A percentile compares a stretch with the other conserved stretches of the same genome.
phyloP scores from a whole-genome alignment of 2,888 invertebrate species.

The Trachelus troglodyta region DNA sequence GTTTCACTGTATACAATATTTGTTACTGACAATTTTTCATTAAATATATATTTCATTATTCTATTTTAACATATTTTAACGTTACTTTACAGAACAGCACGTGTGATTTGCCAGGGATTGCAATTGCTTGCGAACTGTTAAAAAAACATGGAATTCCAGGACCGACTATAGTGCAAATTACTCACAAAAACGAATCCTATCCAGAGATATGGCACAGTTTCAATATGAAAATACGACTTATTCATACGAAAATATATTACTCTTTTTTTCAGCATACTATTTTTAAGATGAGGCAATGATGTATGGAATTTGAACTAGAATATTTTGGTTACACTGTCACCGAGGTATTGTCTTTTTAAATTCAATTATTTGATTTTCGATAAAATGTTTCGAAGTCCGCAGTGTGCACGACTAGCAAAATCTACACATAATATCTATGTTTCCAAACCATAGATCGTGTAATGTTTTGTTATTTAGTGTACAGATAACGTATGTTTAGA shows the following conservation, averaged over 20 bases:
- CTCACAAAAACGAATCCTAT: neutral
- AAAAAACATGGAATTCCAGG: too few species aligned
- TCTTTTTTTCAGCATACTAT: neutral
- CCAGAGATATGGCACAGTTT: too few species aligned
- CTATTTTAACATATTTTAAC: too few species aligned
- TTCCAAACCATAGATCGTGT: neutral
- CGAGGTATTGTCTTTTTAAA: neutral
- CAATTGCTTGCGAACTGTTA: too few species aligned
- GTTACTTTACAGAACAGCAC: too few species aligned
- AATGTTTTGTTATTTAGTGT: neutral
- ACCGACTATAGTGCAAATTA: neutral
- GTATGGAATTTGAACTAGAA: neutral
- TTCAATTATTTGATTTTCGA: neutral
- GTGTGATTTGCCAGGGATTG: too few species aligned
- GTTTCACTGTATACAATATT: too few species aligned
- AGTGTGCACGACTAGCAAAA: neutral
- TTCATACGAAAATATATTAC: too few species aligned
- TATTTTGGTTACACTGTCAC: neutral
- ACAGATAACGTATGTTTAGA: neutral
- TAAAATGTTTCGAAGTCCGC: neutral
- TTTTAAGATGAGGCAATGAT: neutral
- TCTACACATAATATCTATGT: neutral
- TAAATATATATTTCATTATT: too few species aligned
- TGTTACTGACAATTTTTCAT: too few species aligned
- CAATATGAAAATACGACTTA: too few species aligned